Evolutionary conservation across 2,888 invertebrate genomes (phyloP).

Genomic region (Torymus auratus): DNA sequence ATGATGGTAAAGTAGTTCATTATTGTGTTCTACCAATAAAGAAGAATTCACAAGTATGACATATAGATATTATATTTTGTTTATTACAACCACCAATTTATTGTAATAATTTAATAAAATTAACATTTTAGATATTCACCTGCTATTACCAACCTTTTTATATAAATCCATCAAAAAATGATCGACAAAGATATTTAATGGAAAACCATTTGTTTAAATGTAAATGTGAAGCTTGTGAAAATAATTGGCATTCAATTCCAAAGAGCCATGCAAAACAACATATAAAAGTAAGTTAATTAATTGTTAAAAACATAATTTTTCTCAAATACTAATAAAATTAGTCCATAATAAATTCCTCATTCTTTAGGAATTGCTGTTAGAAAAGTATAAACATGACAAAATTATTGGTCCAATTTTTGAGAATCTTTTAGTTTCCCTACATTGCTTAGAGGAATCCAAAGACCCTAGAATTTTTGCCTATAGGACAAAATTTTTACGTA

Average conservation of each 20-base stretch:
- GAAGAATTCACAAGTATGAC: not conserved
- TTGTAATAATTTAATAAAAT: not conserved
- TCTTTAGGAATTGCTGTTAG: too few species aligned
- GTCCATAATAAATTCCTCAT: too few species aligned
- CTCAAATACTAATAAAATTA: too few species aligned
- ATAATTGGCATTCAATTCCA: not conserved
- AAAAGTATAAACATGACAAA: too few species aligned
- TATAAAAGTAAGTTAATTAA: too few species aligned
- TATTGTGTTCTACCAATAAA: not conserved
- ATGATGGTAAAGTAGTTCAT: constrained; percentile 12
- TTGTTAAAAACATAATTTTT: too few species aligned
- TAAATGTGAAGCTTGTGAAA: constrained; percentile 14
- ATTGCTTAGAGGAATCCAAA: too few species aligned
- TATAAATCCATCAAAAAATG: not conserved
- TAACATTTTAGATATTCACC: not conserved
- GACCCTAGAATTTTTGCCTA: too few species aligned
- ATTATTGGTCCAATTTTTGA: too few species aligned
- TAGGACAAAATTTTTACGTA: too few species aligned
- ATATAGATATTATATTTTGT: not conserved
- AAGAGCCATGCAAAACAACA: too few species aligned
- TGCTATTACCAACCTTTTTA: not conserved
- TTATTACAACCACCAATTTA: not conserved
- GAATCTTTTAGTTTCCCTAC: too few species aligned
- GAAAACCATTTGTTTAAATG: constrained; percentile 7
- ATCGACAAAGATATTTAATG: not conserved